Evolutionary conservation across 2,888 invertebrate genomes (phyloP).

Genomic region (Agrochola litura): DNA sequence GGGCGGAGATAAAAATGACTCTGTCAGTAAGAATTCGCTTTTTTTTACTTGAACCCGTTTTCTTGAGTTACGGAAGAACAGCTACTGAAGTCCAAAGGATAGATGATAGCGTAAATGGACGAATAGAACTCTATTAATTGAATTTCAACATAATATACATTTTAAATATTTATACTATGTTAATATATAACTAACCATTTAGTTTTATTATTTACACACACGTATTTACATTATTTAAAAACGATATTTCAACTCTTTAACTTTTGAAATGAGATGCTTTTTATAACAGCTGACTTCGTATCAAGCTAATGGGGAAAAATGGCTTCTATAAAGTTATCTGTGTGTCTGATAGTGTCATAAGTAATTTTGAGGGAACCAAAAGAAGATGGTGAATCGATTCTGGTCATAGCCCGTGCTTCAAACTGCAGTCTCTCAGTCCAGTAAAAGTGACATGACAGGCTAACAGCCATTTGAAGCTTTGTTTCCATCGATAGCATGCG

Average conservation of each 20-base stretch:
- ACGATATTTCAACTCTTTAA: too few relatives aligned
- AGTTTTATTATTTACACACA: too few relatives aligned
- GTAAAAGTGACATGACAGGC: not conserved
- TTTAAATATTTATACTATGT: too few relatives aligned
- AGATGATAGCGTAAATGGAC: not conserved
- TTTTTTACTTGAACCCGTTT: not conserved
- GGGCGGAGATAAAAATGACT: not conserved
- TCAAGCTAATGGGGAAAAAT: not conserved
- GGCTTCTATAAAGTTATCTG: too few relatives aligned
- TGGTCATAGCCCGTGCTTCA: too few relatives aligned
- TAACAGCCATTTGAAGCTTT: not conserved
- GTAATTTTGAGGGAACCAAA: too few relatives aligned
- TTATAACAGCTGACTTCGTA: not conserved
- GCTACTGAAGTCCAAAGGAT: not conserved
- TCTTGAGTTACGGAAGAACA: not conserved
- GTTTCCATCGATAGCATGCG: not conserved
- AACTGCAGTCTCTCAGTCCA: too few relatives aligned
- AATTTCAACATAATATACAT: too few relatives aligned
- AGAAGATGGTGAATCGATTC: not conserved
- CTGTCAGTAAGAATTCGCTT: not conserved
- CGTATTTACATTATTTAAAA: too few relatives aligned
- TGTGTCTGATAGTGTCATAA: too few relatives aligned
- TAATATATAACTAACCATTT: too few relatives aligned
- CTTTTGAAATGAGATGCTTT: not conserved
- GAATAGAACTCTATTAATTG: too few relatives aligned